Conservation (phyloP, 2,113 vertebrate species). For the Synchiropus splendidus region DNA sequence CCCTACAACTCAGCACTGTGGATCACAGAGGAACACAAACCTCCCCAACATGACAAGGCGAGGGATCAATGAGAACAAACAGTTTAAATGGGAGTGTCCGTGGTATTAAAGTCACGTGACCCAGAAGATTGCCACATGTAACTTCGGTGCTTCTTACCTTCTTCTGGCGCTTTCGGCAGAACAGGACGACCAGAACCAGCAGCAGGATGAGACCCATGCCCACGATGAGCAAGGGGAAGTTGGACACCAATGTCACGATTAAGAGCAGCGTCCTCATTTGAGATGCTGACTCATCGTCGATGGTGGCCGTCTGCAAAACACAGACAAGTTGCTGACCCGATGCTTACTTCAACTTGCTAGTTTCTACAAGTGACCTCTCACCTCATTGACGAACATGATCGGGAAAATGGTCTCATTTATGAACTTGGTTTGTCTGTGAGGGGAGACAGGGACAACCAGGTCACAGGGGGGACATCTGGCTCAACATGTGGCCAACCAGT, state of each 20-base stretch:
- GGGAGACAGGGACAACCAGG: background rate
- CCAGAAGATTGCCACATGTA: too few relatives aligned
- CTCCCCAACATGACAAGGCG: too few relatives aligned
- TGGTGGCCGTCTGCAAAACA: constrained; percentile 57
- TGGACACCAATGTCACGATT: constrained; percentile 63
- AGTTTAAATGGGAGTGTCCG: too few relatives aligned
- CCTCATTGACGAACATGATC: constrained; percentile 75
- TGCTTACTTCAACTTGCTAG: too few relatives aligned
- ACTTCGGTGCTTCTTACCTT: constrained; percentile 46
- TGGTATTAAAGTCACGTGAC: too few relatives aligned
- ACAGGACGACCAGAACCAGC: constrained; percentile 59
- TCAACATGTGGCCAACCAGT: constrained; percentile 14
- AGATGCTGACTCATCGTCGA: constrained; percentile 60
- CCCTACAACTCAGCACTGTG: too few relatives aligned
- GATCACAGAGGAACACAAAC: too few relatives aligned
- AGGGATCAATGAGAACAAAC: too few relatives aligned
- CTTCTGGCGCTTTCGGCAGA: constrained; percentile 68
- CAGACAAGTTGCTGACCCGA: background rate
- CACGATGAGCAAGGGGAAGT: constrained; percentile 70
- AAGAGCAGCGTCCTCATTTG: constrained; percentile 67
- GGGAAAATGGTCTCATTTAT: constrained; percentile 71
- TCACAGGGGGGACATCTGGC: constrained; percentile 23
- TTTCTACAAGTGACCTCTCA: constrained; percentile 19
- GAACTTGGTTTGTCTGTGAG: constrained; percentile 53
- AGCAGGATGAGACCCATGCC: constrained; percentile 65